Evolutionary conservation across 1,140 invertebrate species (phyloP).

Genomic region (Drosophila bocki): DNA sequence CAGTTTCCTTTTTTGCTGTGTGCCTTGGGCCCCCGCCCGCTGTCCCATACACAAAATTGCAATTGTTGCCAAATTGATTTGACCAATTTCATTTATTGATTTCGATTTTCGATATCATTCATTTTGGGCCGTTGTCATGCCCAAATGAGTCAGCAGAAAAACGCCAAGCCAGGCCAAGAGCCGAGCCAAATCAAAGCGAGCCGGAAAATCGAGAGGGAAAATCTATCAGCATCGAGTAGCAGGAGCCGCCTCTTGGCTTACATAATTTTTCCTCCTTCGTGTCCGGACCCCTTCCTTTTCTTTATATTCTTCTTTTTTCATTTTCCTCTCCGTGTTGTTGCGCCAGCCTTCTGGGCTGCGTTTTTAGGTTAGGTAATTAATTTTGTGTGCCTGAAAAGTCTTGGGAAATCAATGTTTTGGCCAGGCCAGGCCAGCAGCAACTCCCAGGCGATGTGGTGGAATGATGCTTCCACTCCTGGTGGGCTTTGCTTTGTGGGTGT

Average conservation of each 20-base stretch:
- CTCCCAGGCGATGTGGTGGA: slow-evolving; percentile 50
- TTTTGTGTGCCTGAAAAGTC: slow-evolving; percentile 76
- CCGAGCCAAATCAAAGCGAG: slow-evolving; percentile 47
- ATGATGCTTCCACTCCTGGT: slow-evolving; percentile 24
- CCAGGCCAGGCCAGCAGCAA: slow-evolving; percentile 23
- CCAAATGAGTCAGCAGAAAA: slow-evolving; percentile 75
- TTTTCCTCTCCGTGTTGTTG: slow-evolving; percentile 26
- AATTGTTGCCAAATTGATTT: slow-evolving; percentile 83
- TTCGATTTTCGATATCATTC: slow-evolving; percentile 82
- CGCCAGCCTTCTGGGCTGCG: slow-evolving; percentile 39
- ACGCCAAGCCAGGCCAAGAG: slow-evolving; percentile 12
- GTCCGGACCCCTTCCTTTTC: slow-evolving; percentile 1
- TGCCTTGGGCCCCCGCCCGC: neutral
- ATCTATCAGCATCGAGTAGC: slow-evolving; percentile 54
- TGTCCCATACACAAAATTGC: slow-evolving; percentile 58
- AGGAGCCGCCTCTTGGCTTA: slow-evolving; percentile 38
- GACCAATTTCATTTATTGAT: slow-evolving; percentile 83
- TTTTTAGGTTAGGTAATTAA: slow-evolving; percentile 83
- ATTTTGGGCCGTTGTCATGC: slow-evolving; percentile 67
- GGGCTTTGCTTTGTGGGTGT: slow-evolving; percentile 28
- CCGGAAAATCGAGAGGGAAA: slow-evolving; percentile 50
- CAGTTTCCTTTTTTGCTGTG: slow-evolving; percentile 46
- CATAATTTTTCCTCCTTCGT: slow-evolving; percentile 52
- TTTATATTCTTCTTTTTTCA: slow-evolving; percentile 7
- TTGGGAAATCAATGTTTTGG: slow-evolving; percentile 81